phyloP scores from a whole-genome alignment of 1,140 invertebrate genomes.

The Chionoecetes opilio region DNA sequence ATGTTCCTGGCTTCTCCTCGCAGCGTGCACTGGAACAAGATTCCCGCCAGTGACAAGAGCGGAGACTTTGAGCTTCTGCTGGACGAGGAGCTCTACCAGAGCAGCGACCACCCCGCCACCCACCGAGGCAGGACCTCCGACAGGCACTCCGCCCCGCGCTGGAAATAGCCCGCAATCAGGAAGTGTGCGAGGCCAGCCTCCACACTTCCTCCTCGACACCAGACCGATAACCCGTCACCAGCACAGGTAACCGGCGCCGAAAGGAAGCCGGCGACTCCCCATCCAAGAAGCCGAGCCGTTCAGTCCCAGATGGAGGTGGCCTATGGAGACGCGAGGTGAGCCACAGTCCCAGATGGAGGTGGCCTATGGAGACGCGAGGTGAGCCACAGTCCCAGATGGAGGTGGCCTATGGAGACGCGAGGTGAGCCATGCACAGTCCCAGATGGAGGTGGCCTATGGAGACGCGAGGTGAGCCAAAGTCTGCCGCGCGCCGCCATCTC shows the following conservation, averaged over 20 bases:
- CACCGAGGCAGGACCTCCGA: conserved; percentile 65
- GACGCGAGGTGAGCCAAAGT: conserved; percentile 35
- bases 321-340: conserved; percentile 33
- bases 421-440: not conserved
- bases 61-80: conserved; percentile 95
- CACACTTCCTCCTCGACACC: conserved; percentile 67
- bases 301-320: conserved; percentile 64
- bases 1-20: not conserved
- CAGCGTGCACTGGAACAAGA: conserved; percentile 95
- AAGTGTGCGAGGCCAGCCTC: conserved; percentile 68
- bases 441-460: not conserved
- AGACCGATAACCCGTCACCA: conserved; percentile 25
- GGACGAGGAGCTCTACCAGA: conserved; percentile 87
- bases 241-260: not conserved
- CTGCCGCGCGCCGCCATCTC: no score
- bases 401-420: conserved; percentile 51
- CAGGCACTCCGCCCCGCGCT: conserved; percentile 70
- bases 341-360: conserved; percentile 64
- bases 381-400: conserved; percentile 57
- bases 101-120: conserved; percentile 68
- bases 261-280: not conserved
- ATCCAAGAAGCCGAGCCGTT: not conserved
- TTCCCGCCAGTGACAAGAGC: conserved; percentile 90
- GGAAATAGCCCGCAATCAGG: conserved; percentile 69
- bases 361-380: conserved; percentile 46